Evolutionary conservation across 2,113 vertebrate genomes (phyloP).

Genomic region (Cephalopterus ornatus): DNA sequence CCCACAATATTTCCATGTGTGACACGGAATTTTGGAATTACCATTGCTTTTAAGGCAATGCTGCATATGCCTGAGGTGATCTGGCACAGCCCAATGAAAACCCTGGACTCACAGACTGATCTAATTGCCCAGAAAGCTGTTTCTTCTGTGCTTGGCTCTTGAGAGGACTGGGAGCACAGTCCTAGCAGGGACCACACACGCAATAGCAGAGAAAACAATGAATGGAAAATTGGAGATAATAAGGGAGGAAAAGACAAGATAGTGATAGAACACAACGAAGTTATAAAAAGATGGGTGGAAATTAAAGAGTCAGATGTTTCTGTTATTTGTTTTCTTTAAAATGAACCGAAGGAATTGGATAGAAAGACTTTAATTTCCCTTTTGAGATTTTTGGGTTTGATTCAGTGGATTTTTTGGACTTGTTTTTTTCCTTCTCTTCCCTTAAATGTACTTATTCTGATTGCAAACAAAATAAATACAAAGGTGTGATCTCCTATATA

Average conservation of each 20-base stretch:
- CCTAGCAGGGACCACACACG: not conserved
- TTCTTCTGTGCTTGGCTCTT: accelerated
- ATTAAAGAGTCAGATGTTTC: not conserved
- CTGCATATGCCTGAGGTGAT: not conserved
- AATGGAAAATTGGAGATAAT: not conserved
- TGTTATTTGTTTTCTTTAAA: not conserved
- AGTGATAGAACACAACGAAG: not conserved
- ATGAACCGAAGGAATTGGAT: not conserved
- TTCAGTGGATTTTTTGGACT: not conserved
- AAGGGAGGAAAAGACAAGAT: not conserved
- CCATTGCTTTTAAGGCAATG: not conserved
- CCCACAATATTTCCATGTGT: accelerated
- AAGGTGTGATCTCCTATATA: too few species aligned
- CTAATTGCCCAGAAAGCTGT: accelerated
- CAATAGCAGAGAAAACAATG: not conserved
- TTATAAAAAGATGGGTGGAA: not conserved
- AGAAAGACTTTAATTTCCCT: not conserved
- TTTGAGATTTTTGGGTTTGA: not conserved
- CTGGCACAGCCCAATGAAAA: not conserved
- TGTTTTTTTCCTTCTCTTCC: not conserved
- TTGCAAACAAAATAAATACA: not conserved
- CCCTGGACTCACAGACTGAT: not conserved
- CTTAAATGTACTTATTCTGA: not conserved
- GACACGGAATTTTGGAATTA: not conserved
- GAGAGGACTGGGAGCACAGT: accelerated